Evolutionary conservation across 1,140 invertebrate species (phyloP), one percentile per base, ranked within the genome.

Genomic region (Camponotus vicinus): DNA sequence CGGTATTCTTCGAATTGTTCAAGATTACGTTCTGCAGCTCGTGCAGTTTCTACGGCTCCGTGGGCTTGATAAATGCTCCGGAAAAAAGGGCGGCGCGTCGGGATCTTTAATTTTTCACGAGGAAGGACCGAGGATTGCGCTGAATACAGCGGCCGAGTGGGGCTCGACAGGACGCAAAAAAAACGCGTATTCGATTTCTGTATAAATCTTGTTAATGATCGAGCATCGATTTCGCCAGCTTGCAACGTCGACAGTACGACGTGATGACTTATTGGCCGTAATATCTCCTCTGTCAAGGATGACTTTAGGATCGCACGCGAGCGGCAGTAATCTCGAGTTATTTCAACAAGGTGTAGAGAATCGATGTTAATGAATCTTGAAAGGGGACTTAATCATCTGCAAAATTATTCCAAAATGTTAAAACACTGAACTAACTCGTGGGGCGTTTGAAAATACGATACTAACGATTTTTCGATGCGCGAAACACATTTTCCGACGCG

Each of bases 21-120:
- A 92, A 93, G 92, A 93, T 93, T 93, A 93, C 90, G 82, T 93
- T 93, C 83, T 92, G 92, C 92, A 91, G 91, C 71, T 67, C 85
- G 67, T 89, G 92, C 92, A 93, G 89, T 93, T 93, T 93, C 89
- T 82, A 76, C 92, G 66, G 88, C 73, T 90, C 79, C 80, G 79
- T 89, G 79, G 90, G 71, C 90, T 93, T 93, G 93, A 93, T 93
- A 93, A 92, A 93, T 93, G 93, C 82, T 86, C 63, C 49, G 59
- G 80, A 79, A 90, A 93, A 93, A 93, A 91, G 88, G 32, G 57
- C 69, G 55, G 57, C 80, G 86, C 82, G 79, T 61, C 77, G 57
- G 78, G 78, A 91, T 83, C 77, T 92, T 92, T 93, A 93, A 93
- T 93, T 93, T 93, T 93, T 93, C 92, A 92, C 88, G 42, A 88